Percentiles rank a stretch among this genome's conserved stretches.
Conservation (phyloP, 1,140 invertebrate genomes). For the Neoseiulus cucumeris region DNA sequence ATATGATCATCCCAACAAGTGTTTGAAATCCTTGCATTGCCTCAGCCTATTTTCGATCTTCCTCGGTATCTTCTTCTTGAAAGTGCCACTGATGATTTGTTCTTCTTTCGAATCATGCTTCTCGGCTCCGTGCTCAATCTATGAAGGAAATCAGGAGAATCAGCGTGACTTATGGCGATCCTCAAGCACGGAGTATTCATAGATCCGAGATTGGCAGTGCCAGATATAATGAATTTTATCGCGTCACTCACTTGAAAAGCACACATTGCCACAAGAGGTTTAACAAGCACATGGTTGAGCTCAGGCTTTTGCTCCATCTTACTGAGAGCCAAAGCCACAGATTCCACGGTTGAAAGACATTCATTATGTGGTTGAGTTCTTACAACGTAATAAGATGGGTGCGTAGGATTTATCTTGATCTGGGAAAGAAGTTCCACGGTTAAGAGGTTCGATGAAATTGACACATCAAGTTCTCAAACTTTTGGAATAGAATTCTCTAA, state of each 20-base stretch:
- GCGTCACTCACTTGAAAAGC: neutral
- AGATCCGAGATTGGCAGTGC: too few relatives aligned
- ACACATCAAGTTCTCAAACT: too few relatives aligned
- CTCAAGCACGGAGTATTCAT: too few relatives aligned
- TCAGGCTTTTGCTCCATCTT: conserved; percentile 47
- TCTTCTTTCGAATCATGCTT: conserved; percentile 80
- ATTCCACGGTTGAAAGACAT: conserved; percentile 74
- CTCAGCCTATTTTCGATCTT: conserved; percentile 14
- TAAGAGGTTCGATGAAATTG: too few relatives aligned
- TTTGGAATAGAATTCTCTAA: too few relatives aligned
- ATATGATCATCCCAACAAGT: too few relatives aligned
- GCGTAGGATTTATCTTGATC: conserved; percentile 43
- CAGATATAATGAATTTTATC: neutral
- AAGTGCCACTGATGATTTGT: conserved; percentile 58
- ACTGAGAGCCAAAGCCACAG: conserved; percentile 56
- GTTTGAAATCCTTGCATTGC: neutral
- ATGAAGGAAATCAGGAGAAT: conserved; percentile 29
- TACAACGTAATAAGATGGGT: conserved; percentile 66
- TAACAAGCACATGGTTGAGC: conserved; percentile 24
- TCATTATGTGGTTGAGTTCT: conserved; percentile 75
- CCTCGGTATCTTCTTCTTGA: conserved; percentile 46
- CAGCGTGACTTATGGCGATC: too few relatives aligned
- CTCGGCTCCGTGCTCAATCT: conserved; percentile 70
- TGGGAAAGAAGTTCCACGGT: conserved; percentile 12
- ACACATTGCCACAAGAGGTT: conserved; percentile 1